Percentiles rank a stretch among this genome's conserved stretches.
Conservation (phyloP, 2,888 invertebrate species). For the Halocaridina rubra region DNA sequence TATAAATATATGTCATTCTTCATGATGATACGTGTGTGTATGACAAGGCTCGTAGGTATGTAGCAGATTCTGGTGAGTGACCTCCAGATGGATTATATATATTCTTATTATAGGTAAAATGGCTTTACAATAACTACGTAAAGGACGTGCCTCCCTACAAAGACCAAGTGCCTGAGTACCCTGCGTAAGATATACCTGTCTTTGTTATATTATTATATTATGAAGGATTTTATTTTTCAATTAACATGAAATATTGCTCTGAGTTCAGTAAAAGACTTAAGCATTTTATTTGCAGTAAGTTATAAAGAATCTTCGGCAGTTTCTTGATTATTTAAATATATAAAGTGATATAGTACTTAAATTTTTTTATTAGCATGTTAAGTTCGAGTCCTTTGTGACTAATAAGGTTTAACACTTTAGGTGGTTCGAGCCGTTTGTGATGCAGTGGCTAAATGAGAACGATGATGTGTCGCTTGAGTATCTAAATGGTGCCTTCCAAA, state of each 20-base stretch:
- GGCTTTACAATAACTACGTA: constrained; percentile 97
- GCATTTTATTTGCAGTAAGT: too few species aligned
- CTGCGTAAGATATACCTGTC: constrained; percentile 74
- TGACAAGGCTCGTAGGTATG: too few species aligned
- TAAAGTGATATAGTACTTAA: too few species aligned
- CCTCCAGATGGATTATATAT: too few species aligned
- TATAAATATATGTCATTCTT: too few species aligned
- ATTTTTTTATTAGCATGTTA: too few species aligned
- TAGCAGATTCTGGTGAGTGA: too few species aligned
- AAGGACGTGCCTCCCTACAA: constrained; percentile 97
- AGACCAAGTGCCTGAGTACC: constrained; percentile 97
- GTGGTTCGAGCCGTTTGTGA: constrained; percentile 99
- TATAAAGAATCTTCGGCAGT: too few species aligned
- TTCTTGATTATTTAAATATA: too few species aligned
- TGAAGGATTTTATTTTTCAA: neutral
- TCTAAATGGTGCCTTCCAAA: constrained; percentile 96
- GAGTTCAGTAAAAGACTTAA: neutral
- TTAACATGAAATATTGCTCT: neutral
- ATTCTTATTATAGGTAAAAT: constrained; percentile 80
- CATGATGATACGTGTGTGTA: too few species aligned
- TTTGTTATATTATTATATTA: neutral
- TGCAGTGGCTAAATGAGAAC: constrained; percentile 99
- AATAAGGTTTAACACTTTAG: too few species aligned
- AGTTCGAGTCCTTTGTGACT: too few species aligned
- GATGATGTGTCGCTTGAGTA: constrained; percentile 99